Base-by-base conservation (phyloP, 2,797 vertebrate genomes). In the Aratinga solstitialis region DNA sequence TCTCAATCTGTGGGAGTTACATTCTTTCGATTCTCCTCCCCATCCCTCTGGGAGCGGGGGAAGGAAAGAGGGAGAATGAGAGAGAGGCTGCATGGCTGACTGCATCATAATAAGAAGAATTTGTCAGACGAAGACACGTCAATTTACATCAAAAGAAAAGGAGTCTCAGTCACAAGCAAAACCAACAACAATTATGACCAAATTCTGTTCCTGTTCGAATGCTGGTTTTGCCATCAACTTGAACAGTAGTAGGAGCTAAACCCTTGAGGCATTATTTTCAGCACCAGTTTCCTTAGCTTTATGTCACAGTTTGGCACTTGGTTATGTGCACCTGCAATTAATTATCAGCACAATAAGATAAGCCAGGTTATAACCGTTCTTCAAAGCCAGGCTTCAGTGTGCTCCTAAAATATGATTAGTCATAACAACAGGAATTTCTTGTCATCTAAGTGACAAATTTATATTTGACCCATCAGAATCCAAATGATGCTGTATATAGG, bases 141-240 rank as follows among this genome's bases (percentile, higher is more conserved):
- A 92, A 93, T 94, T 94, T 83, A 83, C 62, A 71, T 94, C 92
- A 90, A 89, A 93, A 84, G 43, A 59, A 89, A 95, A 87, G 36
- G 11, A 84, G 5, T 32, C 21, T 94, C 34, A 86, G 30, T 84
- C 76, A 76, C 10, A 87, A 51, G 42, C 76, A 75, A 29, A 87
- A 32, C 26, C 54, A 71, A 29, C 23, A 86, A 43, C 8, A 43
- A 14, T 43, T 87, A 51, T 30, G 63, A 85, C 19, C 15, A 83
- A 93, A 95, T 84, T 74, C 77, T 82, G 38, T 14, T 86, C n/a
- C 40, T 4, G 0, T 74, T 89, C 85, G 78, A 48, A 80, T 93
- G 56, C 38, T 23, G 24, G 87, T 93, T 95, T 95, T 91, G 38
- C 53, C 63, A 80, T 53, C 58, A 72, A 11, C 42, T 72, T 80